Evolutionary conservation across 2,888 invertebrate genomes (phyloP), one percentile per base, ranked within the genome.

Genomic region (Prosapia bicincta): DNA sequence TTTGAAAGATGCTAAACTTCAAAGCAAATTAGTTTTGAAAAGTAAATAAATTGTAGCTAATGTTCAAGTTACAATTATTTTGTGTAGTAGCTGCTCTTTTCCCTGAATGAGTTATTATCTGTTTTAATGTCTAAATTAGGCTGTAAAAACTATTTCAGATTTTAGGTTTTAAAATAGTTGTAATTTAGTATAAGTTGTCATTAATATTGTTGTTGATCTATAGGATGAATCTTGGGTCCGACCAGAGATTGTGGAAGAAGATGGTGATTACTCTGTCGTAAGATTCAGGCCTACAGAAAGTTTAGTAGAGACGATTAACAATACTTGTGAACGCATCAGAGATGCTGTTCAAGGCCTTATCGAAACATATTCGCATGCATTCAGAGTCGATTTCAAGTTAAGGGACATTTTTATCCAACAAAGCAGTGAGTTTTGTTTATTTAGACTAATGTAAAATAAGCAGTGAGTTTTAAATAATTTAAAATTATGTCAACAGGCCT

Each of bases 361-460:
- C 3, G 93, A 94, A 81, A 91, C 96, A 80, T 97, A 97, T 85
- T 92, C 93, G 71, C 90, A 93, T 81, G 92, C 95, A 0, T 93
- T 95, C 82, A 90, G 93, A 54, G 92, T 96, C 1, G 93, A 96
- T 85, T 96, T 96, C 85, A 90, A 90, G 79, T 87, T 95, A 78
- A 85, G 87, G 26, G 87, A 89, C 66, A 5, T 1, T 25, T 13
- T 13, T 15, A 26, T 67, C 25, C 26, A 26, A 67, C 25, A 67
- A 25, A 25, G 1, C 13, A 67, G 26, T 67, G 5, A 67, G 25
- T 67, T 25, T 20, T 7, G 23, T 65, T 65, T 65, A 32, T n/a
- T 32, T 30, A n/a, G n/a, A n/a, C n/a, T n/a, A n/a, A n/a, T n/a
- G n/a, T n/a, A n/a, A n/a, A n/a, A n/a, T n/a, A n/a, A n/a, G n/a